phyloP scores from a whole-genome alignment of 2,888 invertebrate species.

The Athalia rosae region DNA sequence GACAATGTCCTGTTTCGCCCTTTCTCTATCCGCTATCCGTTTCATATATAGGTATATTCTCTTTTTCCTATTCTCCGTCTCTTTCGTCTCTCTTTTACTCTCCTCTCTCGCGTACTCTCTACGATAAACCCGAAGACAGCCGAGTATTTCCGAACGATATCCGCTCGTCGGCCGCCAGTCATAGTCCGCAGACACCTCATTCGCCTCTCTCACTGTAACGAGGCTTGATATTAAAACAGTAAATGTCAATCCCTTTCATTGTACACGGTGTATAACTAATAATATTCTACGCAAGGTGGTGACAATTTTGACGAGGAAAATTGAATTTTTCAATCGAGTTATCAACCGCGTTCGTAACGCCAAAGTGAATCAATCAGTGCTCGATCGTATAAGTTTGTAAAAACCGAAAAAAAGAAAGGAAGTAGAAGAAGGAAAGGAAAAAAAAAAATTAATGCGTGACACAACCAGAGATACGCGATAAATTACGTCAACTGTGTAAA shows the following conservation, averaged over 20 bases:
- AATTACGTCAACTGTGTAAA: too few species aligned
- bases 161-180: constrained; percentile 38
- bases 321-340: too few species aligned
- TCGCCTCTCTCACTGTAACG: constrained; percentile 36
- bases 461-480: neutral
- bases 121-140: constrained; percentile 17
- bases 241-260: neutral
- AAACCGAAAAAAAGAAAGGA: constrained; percentile 22
- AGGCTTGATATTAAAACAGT: constrained; percentile 28
- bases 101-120: constrained; percentile 14
- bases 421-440: constrained; percentile 46
- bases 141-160: constrained; percentile 9
- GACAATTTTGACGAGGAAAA: too few species aligned
- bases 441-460: constrained; percentile 29
- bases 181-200: constrained; percentile 39
- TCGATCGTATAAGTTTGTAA: neutral
- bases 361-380: neutral
- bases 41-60: neutral
- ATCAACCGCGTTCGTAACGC: too few species aligned
- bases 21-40: constrained; percentile 11
- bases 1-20: constrained; percentile 4
- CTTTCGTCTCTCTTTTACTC: neutral
- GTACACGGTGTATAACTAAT: too few species aligned
- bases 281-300: too few species aligned
- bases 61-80: neutral